Percentiles rank a stretch among this genome's conserved stretches.
phyloP scores from a whole-genome alignment of 2,113 vertebrate species.

The Junco hyemalis region DNA sequence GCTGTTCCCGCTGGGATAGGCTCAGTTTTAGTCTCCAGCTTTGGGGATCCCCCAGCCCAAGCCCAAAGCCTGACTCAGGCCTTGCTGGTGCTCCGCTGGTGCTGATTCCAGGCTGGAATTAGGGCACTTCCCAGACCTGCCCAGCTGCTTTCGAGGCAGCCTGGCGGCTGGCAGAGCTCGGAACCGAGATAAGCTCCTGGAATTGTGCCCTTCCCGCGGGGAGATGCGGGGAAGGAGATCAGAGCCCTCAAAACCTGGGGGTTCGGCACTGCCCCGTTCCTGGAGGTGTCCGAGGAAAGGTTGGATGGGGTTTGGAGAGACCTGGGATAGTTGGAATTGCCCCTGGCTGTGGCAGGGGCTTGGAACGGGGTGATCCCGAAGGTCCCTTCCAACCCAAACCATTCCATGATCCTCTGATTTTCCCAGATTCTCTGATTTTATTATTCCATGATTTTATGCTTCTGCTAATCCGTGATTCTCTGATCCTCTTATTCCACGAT shows the following conservation, averaged over 20 bases:
- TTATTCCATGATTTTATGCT: rapidly evolving
- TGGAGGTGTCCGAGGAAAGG: not conserved
- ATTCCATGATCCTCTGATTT: not conserved
- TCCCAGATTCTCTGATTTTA: rapidly evolving
- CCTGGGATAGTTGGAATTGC: not conserved
- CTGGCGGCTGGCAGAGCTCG: not conserved
- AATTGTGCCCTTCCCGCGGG: not conserved
- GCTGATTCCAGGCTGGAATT: not conserved
- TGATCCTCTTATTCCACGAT: not conserved
- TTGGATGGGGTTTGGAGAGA: not conserved
- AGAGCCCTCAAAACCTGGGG: rapidly evolving
- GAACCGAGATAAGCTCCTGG: not conserved
- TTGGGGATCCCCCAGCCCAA: not conserved
- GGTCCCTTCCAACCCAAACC: not conserved
- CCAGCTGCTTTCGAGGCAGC: constrained; percentile 17
- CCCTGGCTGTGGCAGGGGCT: not conserved
- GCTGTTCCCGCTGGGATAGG: not conserved
- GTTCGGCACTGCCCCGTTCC: not conserved
- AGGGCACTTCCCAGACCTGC: not conserved
- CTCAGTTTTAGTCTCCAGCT: not conserved
- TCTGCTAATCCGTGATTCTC: not conserved
- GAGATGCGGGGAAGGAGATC: not conserved
- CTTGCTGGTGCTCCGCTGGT: not conserved
- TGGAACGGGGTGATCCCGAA: not conserved
- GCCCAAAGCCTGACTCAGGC: not conserved